Evolutionary conservation across 2,113 vertebrate species (phyloP).

Genomic region (Erythrocercus mccallii): DNA sequence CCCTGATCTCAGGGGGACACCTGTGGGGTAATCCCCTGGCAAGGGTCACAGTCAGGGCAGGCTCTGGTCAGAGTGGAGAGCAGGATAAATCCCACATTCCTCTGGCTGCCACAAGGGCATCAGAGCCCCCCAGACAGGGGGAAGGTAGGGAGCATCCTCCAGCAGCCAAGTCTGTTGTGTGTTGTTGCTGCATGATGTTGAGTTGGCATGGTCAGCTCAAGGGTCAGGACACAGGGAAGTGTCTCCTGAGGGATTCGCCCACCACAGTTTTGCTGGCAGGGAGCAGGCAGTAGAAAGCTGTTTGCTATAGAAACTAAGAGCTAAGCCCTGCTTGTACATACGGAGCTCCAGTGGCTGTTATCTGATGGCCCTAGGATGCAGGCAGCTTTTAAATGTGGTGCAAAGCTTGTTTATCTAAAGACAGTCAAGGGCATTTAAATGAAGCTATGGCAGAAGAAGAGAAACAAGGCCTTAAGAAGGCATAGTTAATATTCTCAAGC

Average conservation of each 20-base stretch:
- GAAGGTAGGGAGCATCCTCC: not conserved
- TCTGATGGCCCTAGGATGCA: not conserved
- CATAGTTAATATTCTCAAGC: not conserved
- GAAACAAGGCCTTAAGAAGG: not conserved
- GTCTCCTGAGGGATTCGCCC: not conserved
- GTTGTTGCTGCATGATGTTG: not conserved
- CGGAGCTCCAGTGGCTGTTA: not conserved
- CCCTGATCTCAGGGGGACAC: not conserved
- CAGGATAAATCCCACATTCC: not conserved
- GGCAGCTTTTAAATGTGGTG: not conserved
- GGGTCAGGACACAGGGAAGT: not conserved
- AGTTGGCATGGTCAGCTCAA: not conserved
- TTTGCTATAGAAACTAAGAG: not conserved
- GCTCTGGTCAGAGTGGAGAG: not conserved
- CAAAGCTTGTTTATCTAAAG: not conserved
- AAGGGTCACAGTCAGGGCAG: not conserved
- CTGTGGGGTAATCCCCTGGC: fast-evolving
- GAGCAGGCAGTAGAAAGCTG: not conserved
- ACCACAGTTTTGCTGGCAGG: not conserved
- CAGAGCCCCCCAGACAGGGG: not conserved
- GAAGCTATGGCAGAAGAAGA: not conserved
- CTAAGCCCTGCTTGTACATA: not conserved
- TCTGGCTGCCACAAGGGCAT: not conserved
- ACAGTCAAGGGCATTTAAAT: not conserved
- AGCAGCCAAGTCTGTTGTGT: too few relatives aligned